Percentiles rank a stretch among this genome's conserved stretches.
These are phyloP conservation scores for Pantherophis alleghaniensis DNA, from an alignment of 2,797 vertebrate species.

Conservation along the genomic window DNA sequence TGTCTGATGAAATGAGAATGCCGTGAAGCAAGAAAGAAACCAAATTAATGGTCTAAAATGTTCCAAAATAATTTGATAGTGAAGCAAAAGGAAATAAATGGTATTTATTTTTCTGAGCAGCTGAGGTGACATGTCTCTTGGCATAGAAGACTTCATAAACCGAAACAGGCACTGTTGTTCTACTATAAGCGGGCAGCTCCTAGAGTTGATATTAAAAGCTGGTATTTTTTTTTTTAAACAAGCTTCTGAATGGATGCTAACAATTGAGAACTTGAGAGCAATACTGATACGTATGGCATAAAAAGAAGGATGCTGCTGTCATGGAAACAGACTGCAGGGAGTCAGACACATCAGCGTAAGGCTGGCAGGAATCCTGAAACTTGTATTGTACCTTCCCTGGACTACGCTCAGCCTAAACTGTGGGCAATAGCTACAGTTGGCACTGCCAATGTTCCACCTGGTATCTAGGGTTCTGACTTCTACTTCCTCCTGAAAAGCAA, in stretches of 20 bases:
- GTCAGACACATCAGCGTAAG: background rate
- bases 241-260: conserved; percentile 16
- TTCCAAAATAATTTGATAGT: background rate
- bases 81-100: background rate
- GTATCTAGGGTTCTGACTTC: background rate
- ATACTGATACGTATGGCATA: background rate
- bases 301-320: conserved; percentile 9
- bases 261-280: background rate
- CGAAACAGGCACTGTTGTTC: background rate
- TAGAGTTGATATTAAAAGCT: conserved; percentile 4
- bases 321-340: conserved; percentile 21
- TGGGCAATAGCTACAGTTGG: background rate
- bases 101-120: background rate
- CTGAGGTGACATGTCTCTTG: background rate
- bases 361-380: background rate
- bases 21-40: background rate
- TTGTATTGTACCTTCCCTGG: background rate
- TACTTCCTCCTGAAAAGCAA: background rate
- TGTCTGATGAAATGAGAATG: background rate
- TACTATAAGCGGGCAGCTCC: background rate
- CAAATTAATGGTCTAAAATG: background rate
- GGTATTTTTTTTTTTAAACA: background rate
- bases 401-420: background rate
- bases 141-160: background rate
- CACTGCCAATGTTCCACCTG: background rate